These are phyloP conservation scores for Cataglyphis cursor DNA, from an alignment of 2,888 invertebrate genomes.

Conservation along the genomic window DNA sequence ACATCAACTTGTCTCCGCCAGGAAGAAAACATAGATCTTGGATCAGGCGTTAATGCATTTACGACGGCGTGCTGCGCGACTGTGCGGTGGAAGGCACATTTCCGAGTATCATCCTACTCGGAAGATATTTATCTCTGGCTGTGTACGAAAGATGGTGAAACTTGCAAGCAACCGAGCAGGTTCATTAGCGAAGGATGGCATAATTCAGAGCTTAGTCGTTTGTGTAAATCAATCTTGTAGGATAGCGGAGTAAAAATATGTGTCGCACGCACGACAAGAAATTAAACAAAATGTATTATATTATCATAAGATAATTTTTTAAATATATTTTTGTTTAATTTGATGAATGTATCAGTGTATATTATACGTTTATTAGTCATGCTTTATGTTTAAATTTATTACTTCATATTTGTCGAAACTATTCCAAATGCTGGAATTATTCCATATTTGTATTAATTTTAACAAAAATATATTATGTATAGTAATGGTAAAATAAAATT, in stretches of 20 bases:
- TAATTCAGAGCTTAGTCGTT: conserved; percentile 69
- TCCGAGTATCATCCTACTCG: conserved; percentile 29
- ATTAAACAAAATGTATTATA: conserved; percentile 39
- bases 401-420: not conserved
- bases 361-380: not conserved
- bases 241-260: conserved; percentile 26
- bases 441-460: conserved; percentile 29
- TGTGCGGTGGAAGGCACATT: conserved; percentile 11
- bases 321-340: conserved; percentile 29
- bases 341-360: not conserved
- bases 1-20: not conserved
- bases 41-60: conserved; percentile 23
- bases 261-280: conserved; percentile 18
- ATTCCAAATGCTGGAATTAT: not conserved
- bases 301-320: conserved; percentile 8
- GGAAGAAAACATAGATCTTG: not conserved
- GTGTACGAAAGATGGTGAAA: conserved; percentile 11
- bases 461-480: not conserved
- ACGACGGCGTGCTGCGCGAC: not conserved
- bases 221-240: conserved; percentile 58
- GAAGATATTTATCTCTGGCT: conserved; percentile 37
- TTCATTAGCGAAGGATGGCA: conserved; percentile 67
- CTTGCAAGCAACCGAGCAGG: conserved; percentile 40
- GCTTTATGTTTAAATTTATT: conserved; percentile 36
- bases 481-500: conserved; percentile 15